Evolutionary conservation across 1,140 invertebrate species (phyloP).

Genomic region (Nixonia krombeini): DNA sequence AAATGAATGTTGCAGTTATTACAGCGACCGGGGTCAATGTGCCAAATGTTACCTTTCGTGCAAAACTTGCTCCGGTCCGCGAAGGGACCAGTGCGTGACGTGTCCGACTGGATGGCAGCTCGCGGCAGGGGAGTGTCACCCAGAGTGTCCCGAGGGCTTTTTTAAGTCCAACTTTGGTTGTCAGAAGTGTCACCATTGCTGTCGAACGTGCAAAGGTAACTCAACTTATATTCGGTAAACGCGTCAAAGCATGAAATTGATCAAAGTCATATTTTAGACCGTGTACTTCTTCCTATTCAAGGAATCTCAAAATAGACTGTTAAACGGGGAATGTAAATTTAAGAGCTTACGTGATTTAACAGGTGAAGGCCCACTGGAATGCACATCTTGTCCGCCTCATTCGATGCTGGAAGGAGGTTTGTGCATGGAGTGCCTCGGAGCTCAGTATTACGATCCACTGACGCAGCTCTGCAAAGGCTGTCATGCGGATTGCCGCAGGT

Average conservation of each 20-base stretch:
- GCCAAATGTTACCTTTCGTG: conserved; percentile 87
- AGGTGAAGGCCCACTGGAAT: conserved; percentile 81
- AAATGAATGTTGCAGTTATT: conserved; percentile 75
- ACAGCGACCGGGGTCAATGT: conserved; percentile 85
- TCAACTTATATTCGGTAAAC: no score
- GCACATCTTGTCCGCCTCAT: conserved; percentile 79
- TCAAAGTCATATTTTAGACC: no score
- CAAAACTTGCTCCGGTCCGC: conserved; percentile 84
- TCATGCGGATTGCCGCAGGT: conserved; percentile 78
- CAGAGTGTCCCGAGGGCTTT: conserved; percentile 87
- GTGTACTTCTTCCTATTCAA: no score
- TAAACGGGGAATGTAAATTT: no score
- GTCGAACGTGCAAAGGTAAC: conserved; percentile 84
- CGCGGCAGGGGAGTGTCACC: conserved; percentile 84
- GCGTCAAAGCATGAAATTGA: no score
- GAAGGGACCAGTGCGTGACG: conserved; percentile 85
- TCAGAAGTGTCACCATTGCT: conserved; percentile 88
- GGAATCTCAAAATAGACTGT: no score
- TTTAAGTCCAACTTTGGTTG: conserved; percentile 85
- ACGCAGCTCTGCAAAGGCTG: conserved; percentile 79
- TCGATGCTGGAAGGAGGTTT: conserved; percentile 82
- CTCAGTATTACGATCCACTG: conserved; percentile 80
- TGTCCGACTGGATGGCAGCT: conserved; percentile 84
- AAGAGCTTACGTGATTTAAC: conserved; percentile 14
- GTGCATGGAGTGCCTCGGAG: conserved; percentile 81